Conservation (phyloP, 1,140 invertebrate genomes). For the Aradophagus sp. region DNA sequence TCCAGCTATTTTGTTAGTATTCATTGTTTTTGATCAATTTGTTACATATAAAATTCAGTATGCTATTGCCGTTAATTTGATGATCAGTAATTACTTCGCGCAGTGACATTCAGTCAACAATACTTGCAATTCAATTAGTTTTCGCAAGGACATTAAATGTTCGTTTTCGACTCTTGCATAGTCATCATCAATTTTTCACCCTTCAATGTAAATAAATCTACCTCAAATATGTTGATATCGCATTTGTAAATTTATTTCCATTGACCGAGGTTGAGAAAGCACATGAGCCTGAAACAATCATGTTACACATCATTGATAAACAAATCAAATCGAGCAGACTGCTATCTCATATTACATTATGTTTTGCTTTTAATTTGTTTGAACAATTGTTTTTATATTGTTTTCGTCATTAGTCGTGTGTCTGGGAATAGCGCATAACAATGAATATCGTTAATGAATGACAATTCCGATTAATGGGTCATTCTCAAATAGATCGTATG, state of each 20-base stretch:
- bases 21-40: no score
- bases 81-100: no score
- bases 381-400: slow-evolving; percentile 30
- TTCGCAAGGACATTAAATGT: no score
- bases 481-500: slow-evolving; percentile 49
- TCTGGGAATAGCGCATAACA: slow-evolving; percentile 38
- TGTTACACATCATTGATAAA: slow-evolving; percentile 23
- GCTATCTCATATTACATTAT: slow-evolving; percentile 34
- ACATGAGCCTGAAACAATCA: slow-evolving; percentile 18
- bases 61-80: no score
- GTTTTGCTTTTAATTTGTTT: slow-evolving; percentile 49
- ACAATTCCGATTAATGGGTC: slow-evolving; percentile 39
- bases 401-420: slow-evolving; percentile 43
- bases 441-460: slow-evolving; percentile 18
- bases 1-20: no score
- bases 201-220: slow-evolving; percentile 44
- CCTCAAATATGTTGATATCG: slow-evolving; percentile 27
- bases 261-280: slow-evolving; percentile 6
- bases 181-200: slow-evolving; percentile 25
- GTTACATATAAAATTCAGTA: neutral
- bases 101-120: no score
- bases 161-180: slow-evolving; percentile 26
- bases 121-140: no score
- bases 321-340: slow-evolving; percentile 14
- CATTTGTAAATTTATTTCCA: slow-evolving; percentile 27